A percentile compares a stretch with the other conserved stretches of the same genome.
Evolutionary conservation across 2,113 vertebrate genomes (phyloP).

Genomic region (Dasyurus viverrinus): DNA sequence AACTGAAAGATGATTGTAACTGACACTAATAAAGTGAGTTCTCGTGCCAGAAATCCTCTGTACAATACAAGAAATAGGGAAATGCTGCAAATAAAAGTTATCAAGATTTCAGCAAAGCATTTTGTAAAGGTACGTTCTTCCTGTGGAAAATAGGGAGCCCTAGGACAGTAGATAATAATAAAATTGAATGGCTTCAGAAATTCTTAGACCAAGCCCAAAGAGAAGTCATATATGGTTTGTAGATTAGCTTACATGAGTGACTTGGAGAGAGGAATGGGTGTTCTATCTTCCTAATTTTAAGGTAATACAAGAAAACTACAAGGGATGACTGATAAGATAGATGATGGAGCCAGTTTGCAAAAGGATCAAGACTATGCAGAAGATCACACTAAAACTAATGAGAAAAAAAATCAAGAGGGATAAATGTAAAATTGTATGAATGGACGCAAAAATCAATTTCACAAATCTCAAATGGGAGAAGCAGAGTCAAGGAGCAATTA

Average conservation of each 20-base stretch:
- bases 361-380: background rate
- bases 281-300: background rate
- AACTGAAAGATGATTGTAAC: background rate
- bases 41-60: background rate
- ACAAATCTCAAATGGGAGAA: background rate
- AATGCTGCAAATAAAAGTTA: background rate
- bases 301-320: background rate
- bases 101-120: background rate
- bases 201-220: background rate
- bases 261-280: background rate
- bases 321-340: background rate
- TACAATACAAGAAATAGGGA: background rate
- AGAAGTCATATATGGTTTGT: background rate
- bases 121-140: background rate
- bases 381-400: too few species aligned
- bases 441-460: background rate
- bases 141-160: background rate
- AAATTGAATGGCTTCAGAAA: background rate
- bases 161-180: background rate
- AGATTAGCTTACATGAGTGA: background rate
- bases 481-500: background rate
- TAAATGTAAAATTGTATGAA: background rate
- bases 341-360: background rate
- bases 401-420: background rate
- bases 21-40: background rate